Conservation (phyloP, 2,797 vertebrate species). For the Cryptoblepharus egeriae region DNA sequence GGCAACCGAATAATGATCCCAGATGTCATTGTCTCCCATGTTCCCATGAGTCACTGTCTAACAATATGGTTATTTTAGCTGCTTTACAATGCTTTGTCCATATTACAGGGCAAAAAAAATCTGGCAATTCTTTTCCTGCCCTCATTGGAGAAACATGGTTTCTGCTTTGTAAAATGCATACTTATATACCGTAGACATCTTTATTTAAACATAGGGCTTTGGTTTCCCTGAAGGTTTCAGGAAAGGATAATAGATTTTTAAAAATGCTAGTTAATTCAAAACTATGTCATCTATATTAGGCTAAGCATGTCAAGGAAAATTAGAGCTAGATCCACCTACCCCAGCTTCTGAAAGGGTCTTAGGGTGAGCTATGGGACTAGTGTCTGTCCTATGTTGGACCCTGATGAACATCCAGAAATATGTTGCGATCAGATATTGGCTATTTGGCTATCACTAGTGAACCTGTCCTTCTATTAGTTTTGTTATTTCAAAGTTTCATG, state of each 20-base stretch:
- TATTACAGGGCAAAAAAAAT: slow-evolving; percentile 6
- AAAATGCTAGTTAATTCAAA: slow-evolving; percentile 30
- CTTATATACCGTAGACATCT: slow-evolving; percentile 35
- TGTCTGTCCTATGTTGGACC: no score
- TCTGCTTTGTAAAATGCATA: slow-evolving; percentile 35
- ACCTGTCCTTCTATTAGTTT: no score
- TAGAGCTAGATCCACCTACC: no score
- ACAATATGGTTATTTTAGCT: slow-evolving; percentile 71
- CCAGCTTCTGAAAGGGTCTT: no score
- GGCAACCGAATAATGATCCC: slow-evolving; percentile 62
- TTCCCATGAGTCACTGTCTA: slow-evolving; percentile 73
- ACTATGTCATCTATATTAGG: neutral
- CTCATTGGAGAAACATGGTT: neutral
- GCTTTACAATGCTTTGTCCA: slow-evolving; percentile 56
- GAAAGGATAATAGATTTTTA: slow-evolving; percentile 42
- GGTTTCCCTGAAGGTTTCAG: slow-evolving; percentile 34
- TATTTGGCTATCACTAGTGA: no score
- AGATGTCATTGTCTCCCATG: slow-evolving; percentile 66
- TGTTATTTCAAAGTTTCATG: no score
- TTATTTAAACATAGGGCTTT: slow-evolving; percentile 55
- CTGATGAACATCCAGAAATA: no score
- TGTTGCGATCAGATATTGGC: no score
- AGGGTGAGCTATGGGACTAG: no score
- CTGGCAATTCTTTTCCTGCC: neutral
- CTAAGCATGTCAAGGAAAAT: no score